Conservation (phyloP, 35 echinoderm and acorn worm genomes). For the Patiria miniata region DNA sequence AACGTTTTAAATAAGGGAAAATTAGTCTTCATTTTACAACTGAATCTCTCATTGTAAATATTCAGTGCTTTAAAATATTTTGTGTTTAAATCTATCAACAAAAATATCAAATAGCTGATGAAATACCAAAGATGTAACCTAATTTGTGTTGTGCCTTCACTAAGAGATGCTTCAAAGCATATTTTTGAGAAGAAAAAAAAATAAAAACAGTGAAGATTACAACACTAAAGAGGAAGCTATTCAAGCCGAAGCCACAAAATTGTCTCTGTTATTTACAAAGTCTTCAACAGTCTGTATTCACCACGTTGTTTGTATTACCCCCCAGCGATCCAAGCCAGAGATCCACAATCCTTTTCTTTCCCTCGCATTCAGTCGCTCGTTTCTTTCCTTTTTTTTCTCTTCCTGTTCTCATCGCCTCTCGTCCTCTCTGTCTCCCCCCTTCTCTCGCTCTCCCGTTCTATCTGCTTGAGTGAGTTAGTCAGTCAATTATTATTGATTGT, state of each 20-base stretch:
- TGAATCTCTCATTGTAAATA: no score
- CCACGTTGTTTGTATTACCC: constrained; percentile 6
- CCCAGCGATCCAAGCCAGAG: no score
- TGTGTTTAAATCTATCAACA: no score
- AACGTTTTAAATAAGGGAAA: no score
- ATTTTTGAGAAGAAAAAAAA: no score
- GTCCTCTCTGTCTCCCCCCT: neutral
- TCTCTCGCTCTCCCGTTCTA: neutral
- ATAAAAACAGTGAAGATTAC: neutral
- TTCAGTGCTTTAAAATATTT: no score
- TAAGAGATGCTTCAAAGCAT: no score
- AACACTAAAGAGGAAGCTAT: neutral
- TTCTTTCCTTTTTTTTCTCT: neutral
- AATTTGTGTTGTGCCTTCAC: no score
- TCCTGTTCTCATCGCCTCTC: neutral
- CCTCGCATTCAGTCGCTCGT: neutral
- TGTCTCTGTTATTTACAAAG: neutral
- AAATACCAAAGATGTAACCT: no score
- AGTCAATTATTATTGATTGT: constrained; percentile 34
- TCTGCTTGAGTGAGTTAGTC: constrained; percentile 18
- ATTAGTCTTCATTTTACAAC: no score
- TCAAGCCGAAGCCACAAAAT: neutral
- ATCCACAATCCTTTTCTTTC: neutral
- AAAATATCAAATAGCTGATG: no score
- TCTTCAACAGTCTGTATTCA: neutral